These are phyloP conservation scores for Microchirus variegatus DNA, from an alignment of 2,797 vertebrate genomes.

Conservation along the genomic window DNA sequence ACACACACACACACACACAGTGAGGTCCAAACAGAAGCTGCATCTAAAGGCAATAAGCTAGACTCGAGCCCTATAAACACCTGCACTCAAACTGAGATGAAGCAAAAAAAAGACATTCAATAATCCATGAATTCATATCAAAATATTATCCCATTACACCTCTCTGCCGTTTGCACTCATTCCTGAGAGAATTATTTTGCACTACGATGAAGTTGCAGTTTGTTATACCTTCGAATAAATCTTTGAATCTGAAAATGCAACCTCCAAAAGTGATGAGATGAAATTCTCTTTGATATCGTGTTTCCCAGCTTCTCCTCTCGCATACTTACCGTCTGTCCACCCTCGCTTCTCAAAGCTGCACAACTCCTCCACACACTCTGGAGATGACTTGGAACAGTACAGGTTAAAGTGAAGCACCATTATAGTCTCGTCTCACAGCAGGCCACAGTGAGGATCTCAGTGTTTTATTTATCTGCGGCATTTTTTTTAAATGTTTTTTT, in stretches of 20 bases:
- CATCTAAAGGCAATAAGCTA: too few relatives aligned
- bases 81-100: slow-evolving; percentile 1
- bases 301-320: slow-evolving; percentile 4
- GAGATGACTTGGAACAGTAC: too few relatives aligned
- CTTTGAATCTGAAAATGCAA: slow-evolving; percentile 51
- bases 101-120: slow-evolving; percentile 42
- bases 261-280: slow-evolving; percentile 28
- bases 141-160: slow-evolving; percentile 21
- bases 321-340: too few relatives aligned
- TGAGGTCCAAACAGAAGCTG: too few relatives aligned
- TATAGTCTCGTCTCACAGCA: slow-evolving; percentile 19
- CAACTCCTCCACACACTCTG: too few relatives aligned
- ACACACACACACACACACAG: neutral
- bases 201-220: slow-evolving; percentile 7
- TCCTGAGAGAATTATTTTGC: slow-evolving; percentile 47
- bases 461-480: slow-evolving; percentile 14
- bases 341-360: too few relatives aligned
- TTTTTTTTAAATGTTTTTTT: slow-evolving; percentile 18
- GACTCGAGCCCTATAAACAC: too few relatives aligned
- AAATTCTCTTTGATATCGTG: neutral
- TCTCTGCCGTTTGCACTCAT: slow-evolving; percentile 45
- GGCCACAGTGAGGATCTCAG: slow-evolving; percentile 20
- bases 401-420: slow-evolving; percentile 62
- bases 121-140: slow-evolving; percentile 23
- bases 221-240: slow-evolving; percentile 18